Conservation (phyloP, 1,140 invertebrate genomes). For the Caenorhabditis remanei region DNA sequence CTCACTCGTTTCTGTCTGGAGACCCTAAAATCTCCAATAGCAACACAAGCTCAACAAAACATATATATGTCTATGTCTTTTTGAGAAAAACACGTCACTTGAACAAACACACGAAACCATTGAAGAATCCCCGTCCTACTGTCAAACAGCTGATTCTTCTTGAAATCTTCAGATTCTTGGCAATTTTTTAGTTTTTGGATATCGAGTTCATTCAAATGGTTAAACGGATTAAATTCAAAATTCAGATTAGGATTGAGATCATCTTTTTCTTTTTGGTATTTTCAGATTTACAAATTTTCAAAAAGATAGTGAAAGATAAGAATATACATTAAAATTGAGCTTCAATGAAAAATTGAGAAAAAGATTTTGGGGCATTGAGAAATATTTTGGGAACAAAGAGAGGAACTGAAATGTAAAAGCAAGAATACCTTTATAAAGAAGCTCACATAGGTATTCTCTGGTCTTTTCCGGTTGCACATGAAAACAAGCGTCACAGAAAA, state of each 20-base stretch:
- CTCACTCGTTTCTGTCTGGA: not conserved
- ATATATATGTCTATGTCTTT: not conserved
- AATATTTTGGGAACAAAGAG: not conserved
- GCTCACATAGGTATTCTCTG: not conserved
- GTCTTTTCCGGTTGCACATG: not conserved
- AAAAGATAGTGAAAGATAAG: too few species aligned
- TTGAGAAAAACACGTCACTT: slow-evolving; percentile 1
- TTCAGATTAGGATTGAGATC: not conserved
- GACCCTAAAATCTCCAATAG: slow-evolving; percentile 16
- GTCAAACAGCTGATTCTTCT: slow-evolving; percentile 8
- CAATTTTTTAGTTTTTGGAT: not conserved
- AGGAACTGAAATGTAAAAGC: not conserved
- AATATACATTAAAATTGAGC: too few species aligned
- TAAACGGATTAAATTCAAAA: slow-evolving; percentile 9
- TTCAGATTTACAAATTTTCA: too few species aligned
- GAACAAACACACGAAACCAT: not conserved
- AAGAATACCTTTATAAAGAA: not conserved
- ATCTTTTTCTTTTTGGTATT: too few species aligned
- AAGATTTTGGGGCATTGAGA: not conserved
- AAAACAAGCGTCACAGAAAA: not conserved
- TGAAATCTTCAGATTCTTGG: not conserved
- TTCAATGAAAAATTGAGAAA: too few species aligned
- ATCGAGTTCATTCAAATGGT: not conserved
- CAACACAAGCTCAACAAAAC: slow-evolving; percentile 36
- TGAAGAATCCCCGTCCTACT: slow-evolving; percentile 4